Evolutionary conservation across 92 coral and sea anemone species (phyloP).

Genomic region (Paragorgia papillata): DNA sequence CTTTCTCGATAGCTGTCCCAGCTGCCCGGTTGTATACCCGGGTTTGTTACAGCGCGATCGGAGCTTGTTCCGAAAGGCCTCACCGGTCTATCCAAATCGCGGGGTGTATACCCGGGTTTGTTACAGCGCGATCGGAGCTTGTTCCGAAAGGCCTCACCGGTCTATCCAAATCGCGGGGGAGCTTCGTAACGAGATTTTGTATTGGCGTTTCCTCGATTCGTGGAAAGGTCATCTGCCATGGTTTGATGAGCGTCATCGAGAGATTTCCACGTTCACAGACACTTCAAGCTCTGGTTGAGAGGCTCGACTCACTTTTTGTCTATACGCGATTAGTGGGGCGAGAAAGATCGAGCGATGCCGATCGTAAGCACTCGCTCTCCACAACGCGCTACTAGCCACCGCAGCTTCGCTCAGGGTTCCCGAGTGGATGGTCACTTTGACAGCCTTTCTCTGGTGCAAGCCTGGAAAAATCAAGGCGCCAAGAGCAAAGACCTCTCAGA

Average conservation of each 20-base stretch:
- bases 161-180: too few relatives aligned
- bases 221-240: slow-evolving; percentile 66
- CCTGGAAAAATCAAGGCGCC: slow-evolving; percentile 66
- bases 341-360: slow-evolving; percentile 41
- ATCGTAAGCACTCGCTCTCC: slow-evolving; percentile 65
- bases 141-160: too few relatives aligned
- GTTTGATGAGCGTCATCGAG: slow-evolving; percentile 62
- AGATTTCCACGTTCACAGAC: slow-evolving; percentile 49
- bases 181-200: slow-evolving; percentile 45
- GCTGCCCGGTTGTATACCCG: slow-evolving; percentile 49
- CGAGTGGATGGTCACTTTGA: slow-evolving; percentile 64
- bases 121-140: too few relatives aligned
- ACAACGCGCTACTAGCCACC: slow-evolving; percentile 45
- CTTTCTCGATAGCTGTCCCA: slow-evolving; percentile 57
- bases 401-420: slow-evolving; percentile 42
- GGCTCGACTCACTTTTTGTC: slow-evolving; percentile 43
- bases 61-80: neutral
- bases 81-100: neutral
- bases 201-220: slow-evolving; percentile 64
- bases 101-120: too few relatives aligned
- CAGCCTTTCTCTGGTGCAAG: slow-evolving; percentile 55
- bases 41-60: slow-evolving; percentile 9
- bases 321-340: slow-evolving; percentile 59
- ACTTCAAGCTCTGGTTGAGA: slow-evolving; percentile 71
- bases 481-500: slow-evolving; percentile 59